Conservation (phyloP, 2,888 invertebrate species). For the Lasioglossum zephyrum region DNA sequence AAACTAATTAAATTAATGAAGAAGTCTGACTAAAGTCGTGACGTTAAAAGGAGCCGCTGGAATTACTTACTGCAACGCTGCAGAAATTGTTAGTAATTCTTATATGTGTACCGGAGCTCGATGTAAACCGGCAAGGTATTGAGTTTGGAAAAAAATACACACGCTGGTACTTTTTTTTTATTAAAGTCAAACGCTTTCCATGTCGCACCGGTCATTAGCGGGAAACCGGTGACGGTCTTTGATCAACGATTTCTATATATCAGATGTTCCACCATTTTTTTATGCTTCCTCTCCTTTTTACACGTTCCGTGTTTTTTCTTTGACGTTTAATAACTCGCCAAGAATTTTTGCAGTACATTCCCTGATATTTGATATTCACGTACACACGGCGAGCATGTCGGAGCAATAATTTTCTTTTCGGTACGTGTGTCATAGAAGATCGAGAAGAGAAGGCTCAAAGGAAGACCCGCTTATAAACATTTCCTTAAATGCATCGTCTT, state of each 20-base stretch:
- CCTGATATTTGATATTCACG: background rate
- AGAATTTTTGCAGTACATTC: background rate
- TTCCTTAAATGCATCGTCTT: background rate
- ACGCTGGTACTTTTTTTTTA: slow-evolving; percentile 7
- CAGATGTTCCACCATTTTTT: slow-evolving; percentile 26
- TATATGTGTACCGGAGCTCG: background rate
- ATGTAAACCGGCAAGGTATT: background rate
- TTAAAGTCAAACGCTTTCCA: slow-evolving; percentile 25
- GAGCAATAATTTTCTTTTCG: slow-evolving; percentile 7
- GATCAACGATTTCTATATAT: slow-evolving; percentile 43
- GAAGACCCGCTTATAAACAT: background rate
- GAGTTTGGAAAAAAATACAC: background rate
- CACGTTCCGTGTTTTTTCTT: slow-evolving; percentile 3
- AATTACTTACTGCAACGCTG: background rate
- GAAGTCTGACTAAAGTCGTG: background rate
- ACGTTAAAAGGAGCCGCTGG: background rate
- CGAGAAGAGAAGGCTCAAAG: background rate
- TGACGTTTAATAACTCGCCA: background rate
- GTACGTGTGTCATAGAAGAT: background rate
- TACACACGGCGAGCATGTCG: background rate
- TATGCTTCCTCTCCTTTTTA: slow-evolving; percentile 7
- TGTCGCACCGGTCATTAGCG: slow-evolving; percentile 35
- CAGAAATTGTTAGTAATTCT: background rate
- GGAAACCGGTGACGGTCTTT: slow-evolving; percentile 32
- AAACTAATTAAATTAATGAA: background rate